Base-by-base conservation (phyloP, 2,888 invertebrate genomes). In the Cryptocheilus praepositus region DNA sequence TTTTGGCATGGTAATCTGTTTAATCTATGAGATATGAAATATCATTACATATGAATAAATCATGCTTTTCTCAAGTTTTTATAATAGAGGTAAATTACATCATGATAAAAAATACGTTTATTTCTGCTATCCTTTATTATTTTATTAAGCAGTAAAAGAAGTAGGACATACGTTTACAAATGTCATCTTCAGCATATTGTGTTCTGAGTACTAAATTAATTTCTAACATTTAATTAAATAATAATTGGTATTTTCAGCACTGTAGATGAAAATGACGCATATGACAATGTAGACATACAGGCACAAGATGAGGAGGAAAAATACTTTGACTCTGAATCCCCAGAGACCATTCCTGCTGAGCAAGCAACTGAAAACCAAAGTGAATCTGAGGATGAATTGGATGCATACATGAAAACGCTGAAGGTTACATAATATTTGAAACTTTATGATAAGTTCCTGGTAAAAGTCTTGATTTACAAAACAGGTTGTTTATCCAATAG, bases 261-360 rank as follows among this genome's bases (percentile, higher is more conserved):
- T 71, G 94, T 98, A 3, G 97, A 98, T 87, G 91, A 93, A 77
- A 94, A 96, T 89, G 92, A 94, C 52, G 93, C 93, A 61, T 95
- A 95, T 88, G 97, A 98, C 88, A 92, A 93, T 80, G 86, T 94
- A 71, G 93, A 93, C 67, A 91, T 94, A 61, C 89, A 93, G 67
- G 93, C 93, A 51, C 93, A 93, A 81, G 97, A 98, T 89, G 95
- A 93, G 76, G 96, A 98, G 89, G 97, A 98, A 80, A 94, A 93
- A 84, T 98, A 98, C 88, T 98, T 98, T 90, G 96, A 96, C 87
- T 93, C 94, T 3, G 96, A 96, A 86, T 92, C 92, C 25, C 93
- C 94, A 74, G 93, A 93, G 74, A 90, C 90, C 51, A 77, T 83
- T 45, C 61, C 79, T 60, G 25, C 66, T 25, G 13, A 22, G 36